These are phyloP conservation scores for Erebia aethiops DNA, from an alignment of 2,888 invertebrate genomes.

Conservation along the genomic window DNA sequence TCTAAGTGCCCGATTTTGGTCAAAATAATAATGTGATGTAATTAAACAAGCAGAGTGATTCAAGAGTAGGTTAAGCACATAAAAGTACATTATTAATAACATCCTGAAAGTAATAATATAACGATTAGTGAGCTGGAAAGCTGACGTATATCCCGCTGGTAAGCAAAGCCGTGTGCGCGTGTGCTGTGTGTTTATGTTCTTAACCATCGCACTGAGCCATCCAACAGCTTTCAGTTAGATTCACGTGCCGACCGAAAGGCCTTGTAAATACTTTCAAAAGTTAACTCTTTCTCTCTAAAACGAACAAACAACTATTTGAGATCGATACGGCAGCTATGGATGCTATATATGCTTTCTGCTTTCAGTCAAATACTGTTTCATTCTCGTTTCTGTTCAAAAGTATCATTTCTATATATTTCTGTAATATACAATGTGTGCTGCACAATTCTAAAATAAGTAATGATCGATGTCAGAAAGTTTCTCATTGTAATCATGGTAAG, in stretches of 20 bases:
- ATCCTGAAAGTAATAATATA: too few relatives aligned
- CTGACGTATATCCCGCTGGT: conserved; percentile 63
- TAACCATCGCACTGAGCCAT: conserved; percentile 62
- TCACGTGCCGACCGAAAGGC: conserved; percentile 50
- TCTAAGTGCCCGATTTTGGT: too few relatives aligned
- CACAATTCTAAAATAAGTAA: neutral
- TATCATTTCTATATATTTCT: neutral
- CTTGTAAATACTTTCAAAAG: conserved; percentile 26
- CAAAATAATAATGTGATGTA: too few relatives aligned
- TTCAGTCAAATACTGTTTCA: neutral
- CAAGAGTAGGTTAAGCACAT: too few relatives aligned
- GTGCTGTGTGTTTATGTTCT: conserved; percentile 77
- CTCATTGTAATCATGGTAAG: too few relatives aligned
- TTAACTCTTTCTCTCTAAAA: conserved; percentile 24
- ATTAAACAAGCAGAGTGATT: too few relatives aligned
- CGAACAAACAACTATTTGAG: neutral
- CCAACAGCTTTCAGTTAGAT: conserved; percentile 47
- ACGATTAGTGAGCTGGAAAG: too few relatives aligned
- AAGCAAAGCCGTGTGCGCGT: conserved; percentile 64
- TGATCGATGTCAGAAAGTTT: neutral
- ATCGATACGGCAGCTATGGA: neutral
- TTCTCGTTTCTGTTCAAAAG: neutral
- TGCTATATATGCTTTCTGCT: neutral
- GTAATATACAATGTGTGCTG: too few relatives aligned
- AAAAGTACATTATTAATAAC: too few relatives aligned